Conservation (phyloP, 2,797 vertebrate species). For the Chrysolophus pictus region DNA sequence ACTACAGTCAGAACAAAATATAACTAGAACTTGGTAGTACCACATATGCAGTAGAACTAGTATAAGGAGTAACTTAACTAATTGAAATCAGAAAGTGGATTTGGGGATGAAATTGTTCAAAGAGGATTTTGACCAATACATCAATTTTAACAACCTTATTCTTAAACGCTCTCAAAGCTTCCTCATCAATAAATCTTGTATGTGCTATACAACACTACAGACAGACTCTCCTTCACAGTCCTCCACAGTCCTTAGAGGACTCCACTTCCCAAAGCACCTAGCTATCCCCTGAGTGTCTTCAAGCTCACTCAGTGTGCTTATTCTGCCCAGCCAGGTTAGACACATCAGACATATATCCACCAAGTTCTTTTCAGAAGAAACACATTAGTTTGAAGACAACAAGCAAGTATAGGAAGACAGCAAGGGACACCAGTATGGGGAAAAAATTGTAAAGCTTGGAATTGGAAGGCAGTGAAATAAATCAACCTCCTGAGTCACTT, state of each 20-base stretch:
- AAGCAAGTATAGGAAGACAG: neutral
- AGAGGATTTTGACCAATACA: neutral
- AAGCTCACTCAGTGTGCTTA: neutral
- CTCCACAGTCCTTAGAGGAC: neutral
- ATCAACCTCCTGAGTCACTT: conserved; percentile 49
- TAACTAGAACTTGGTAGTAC: neutral
- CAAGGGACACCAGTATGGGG: neutral
- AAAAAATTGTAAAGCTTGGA: neutral
- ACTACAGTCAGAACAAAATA: accelerated
- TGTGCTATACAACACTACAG: neutral
- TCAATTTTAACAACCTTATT: neutral
- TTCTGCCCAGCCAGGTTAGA: neutral
- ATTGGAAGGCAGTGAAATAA: neutral
- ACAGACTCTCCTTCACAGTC: neutral
- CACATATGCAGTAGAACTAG: accelerated
- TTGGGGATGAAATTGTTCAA: neutral
- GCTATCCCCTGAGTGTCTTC: neutral
- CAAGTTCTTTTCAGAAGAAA: neutral
- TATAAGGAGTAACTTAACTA: neutral
- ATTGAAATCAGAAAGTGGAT: neutral
- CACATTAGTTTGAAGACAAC: neutral
- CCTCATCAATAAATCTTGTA: accelerated
- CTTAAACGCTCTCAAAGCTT: neutral
- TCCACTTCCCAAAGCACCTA: neutral
- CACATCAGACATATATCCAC: neutral